These are phyloP conservation scores for Neopipo cinnamomea DNA, from an alignment of 2,113 vertebrate genomes.

Conservation along the genomic window DNA sequence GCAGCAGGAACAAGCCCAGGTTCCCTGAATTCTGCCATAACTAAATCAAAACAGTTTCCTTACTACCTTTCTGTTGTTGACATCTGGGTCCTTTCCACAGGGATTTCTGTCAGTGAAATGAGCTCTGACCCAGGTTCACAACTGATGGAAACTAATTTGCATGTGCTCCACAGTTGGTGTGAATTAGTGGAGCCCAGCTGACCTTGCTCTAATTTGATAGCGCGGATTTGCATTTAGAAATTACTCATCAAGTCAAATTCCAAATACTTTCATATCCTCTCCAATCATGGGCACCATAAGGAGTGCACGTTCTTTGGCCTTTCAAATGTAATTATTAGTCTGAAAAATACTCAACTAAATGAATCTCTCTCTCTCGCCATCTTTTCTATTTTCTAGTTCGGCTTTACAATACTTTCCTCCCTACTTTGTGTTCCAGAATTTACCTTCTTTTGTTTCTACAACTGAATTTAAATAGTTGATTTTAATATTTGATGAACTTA, in stretches of 20 bases:
- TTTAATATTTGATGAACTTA: not conserved
- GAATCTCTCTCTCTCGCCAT: not conserved
- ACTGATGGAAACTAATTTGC: not conserved
- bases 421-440: not conserved
- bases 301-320: not conserved
- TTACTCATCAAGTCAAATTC: slow-evolving; percentile 3
- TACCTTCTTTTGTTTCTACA: not conserved
- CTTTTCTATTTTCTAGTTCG: not conserved
- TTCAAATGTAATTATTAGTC: not conserved
- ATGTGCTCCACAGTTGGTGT: not conserved
- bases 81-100: not conserved
- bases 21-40: not conserved
- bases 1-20: not conserved
- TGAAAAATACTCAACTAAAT: not conserved
- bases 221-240: slow-evolving; percentile 22
- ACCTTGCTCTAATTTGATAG: not conserved
- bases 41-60: not conserved
- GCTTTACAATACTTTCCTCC: not conserved
- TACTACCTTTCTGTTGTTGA: not conserved
- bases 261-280: slow-evolving; percentile 8
- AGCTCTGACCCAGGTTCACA: not conserved
- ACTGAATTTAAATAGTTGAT: not conserved
- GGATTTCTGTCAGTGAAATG: not conserved
- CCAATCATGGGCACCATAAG: not conserved
- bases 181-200: not conserved